Conservation (phyloP, 1,140 invertebrate genomes). For the Plodia interpunctella region DNA sequence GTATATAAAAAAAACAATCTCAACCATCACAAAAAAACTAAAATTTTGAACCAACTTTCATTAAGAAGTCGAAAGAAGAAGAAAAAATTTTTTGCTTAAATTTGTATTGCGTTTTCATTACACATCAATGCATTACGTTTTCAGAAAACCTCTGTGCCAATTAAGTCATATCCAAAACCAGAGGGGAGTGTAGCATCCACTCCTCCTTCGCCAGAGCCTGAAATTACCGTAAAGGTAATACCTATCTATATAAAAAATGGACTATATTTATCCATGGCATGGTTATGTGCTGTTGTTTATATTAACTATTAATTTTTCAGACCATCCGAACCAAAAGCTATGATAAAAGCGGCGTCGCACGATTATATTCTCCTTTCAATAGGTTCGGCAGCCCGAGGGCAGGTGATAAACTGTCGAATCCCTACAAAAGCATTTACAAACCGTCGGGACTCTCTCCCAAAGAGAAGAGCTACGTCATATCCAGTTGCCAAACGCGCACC, state of each 20-base stretch:
- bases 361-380: slow-evolving; percentile 40
- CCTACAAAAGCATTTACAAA: slow-evolving; percentile 23
- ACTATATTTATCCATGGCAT: no score
- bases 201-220: neutral
- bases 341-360: slow-evolving; percentile 34
- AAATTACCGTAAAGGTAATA: neutral
- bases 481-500: slow-evolving; percentile 45
- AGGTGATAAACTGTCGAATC: slow-evolving; percentile 20
- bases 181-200: neutral
- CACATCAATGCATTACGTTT: neutral
- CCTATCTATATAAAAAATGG: neutral
- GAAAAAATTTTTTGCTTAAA: no score
- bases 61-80: no score
- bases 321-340: slow-evolving; percentile 14
- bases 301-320: neutral
- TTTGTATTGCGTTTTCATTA: no score
- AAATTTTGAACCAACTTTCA: no score
- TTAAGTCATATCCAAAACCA: neutral
- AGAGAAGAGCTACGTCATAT: slow-evolving; percentile 56
- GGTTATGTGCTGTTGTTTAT: neutral
- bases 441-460: slow-evolving; percentile 46
- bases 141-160: neutral
- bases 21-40: no score
- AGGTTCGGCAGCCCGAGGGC: slow-evolving; percentile 26
- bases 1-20: no score